A percentile compares a stretch with the other conserved stretches of the same genome.
Conservation (phyloP, 2,113 vertebrate species). For the Cavia porcellus region DNA sequence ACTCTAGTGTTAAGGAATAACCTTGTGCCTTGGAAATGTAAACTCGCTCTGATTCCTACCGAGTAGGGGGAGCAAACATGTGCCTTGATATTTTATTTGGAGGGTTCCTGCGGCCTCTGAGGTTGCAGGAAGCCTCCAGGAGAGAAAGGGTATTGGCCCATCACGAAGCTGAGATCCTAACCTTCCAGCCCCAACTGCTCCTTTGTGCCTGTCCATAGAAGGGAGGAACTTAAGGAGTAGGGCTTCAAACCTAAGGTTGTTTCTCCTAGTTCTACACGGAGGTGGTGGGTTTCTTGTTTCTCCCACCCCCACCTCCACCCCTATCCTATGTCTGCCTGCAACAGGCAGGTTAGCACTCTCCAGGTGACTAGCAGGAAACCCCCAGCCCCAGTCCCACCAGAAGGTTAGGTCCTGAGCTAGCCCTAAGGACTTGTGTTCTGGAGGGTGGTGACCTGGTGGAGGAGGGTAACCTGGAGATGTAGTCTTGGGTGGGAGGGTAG, state of each 20-base stretch:
- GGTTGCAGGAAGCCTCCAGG: not conserved
- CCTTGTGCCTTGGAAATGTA: conserved; percentile 87
- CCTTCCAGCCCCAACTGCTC: not conserved
- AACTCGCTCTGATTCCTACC: conserved; percentile 84
- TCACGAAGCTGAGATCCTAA: conserved; percentile 54
- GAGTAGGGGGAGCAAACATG: conserved; percentile 85
- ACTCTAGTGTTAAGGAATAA: conserved; percentile 85
- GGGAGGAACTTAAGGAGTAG: conserved; percentile 7
- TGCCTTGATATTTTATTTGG: conserved; percentile 86
- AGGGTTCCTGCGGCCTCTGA: conserved; percentile 46
- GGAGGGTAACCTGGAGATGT: not conserved
- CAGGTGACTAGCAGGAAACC: not conserved
- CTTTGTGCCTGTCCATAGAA: not conserved
- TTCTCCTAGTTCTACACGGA: not conserved
- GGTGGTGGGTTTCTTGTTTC: not conserved
- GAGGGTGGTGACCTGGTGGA: not conserved
- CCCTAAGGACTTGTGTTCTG: not conserved
- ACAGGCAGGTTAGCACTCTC: conserved; percentile 27
- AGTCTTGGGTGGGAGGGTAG: not conserved
- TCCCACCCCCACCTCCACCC: not conserved
- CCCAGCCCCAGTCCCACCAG: not conserved
- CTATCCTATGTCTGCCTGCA: not conserved
- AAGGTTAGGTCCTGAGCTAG: conserved; percentile 28
- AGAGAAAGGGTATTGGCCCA: conserved; percentile 51
- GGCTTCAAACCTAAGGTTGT: not conserved